Evolutionary conservation across 2,113 vertebrate genomes (phyloP).

Genomic region (Gorilla gorilla): DNA sequence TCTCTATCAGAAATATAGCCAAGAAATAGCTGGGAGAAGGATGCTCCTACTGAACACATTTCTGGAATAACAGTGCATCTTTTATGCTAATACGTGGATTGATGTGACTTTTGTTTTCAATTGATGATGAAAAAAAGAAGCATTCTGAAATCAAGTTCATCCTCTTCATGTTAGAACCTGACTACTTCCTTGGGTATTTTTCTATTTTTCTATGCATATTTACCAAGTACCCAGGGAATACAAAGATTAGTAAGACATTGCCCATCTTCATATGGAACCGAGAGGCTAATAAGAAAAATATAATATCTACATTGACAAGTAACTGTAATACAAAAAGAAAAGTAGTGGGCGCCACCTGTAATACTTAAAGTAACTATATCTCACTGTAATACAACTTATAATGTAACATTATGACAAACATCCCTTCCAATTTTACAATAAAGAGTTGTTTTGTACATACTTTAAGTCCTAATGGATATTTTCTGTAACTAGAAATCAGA

Average conservation of each 20-base stretch:
- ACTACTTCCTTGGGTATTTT: not conserved
- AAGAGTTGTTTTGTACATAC: not conserved
- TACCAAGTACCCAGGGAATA: not conserved
- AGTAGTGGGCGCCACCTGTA: not conserved
- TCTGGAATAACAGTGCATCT: not conserved
- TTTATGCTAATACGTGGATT: not conserved
- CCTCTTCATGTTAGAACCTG: not conserved
- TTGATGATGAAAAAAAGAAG: not conserved
- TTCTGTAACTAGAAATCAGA: conserved; percentile 37
- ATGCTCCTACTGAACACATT: not conserved
- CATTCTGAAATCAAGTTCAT: conserved; percentile 5
- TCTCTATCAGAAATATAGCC: not conserved
- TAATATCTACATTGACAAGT: not conserved
- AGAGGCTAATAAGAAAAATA: conserved; percentile 16
- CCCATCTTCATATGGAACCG: not conserved
- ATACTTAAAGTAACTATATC: not conserved
- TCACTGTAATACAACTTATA: conserved; percentile 8
- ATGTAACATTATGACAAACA: not conserved
- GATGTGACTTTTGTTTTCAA: not conserved
- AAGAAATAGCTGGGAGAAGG: not conserved
- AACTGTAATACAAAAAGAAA: not conserved
- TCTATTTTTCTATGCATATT: not conserved
- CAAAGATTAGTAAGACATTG: not conserved
- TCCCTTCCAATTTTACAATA: not conserved
- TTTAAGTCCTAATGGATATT: not conserved